Evolutionary conservation across 2,888 invertebrate species (phyloP), one percentile per base, ranked within the genome.

Genomic region (Drosophila gaucha): DNA sequence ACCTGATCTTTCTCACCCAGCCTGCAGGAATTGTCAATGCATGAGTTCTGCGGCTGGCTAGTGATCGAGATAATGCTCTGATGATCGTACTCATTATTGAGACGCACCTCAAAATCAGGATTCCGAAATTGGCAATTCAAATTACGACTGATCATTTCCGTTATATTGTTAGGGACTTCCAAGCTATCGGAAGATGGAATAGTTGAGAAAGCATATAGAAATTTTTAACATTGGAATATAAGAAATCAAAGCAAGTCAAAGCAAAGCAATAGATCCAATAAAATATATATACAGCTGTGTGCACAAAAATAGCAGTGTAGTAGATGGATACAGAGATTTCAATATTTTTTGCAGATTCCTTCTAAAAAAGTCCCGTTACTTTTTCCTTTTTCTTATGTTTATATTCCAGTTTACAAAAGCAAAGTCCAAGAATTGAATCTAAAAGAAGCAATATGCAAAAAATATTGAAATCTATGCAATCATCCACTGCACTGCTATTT

Each of bases 21-120:
- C 26, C 38, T 22, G n/a, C n/a, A n/a, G 18, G n/a, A 16, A 2
- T n/a, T 8, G 33, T 0, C 20, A 2, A 9, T 1, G 38, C 3
- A n/a, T n/a, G n/a, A n/a, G n/a, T 35, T 16, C 10, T 8, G 12
- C n/a, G 35, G 12, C 14, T 1, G 24, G 24, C 18, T 20, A 6
- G 4, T 2, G 6, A 2, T 26, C 2, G 54, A 46, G 4, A 55
- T 22, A 24, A 12, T 24, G 22, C 28, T 73, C 20, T 22, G n/a
- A 2, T 26, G 9, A n/a, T 56, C 39, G 5, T 22, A 26, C 1
- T 66, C 63, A 14, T 51, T 57, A 6, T 35, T 51, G 14, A 77
- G 66, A 8, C 8, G 39, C 2, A 90, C 78, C 3, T 41, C 41
- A 9, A 91, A 51, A 9, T 78, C 28, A 0, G 90, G 90, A 74